Percentiles rank a stretch among this genome's conserved stretches.
These are phyloP conservation scores for Promerops cafer DNA, from an alignment of 2,113 vertebrate species.

Conservation along the genomic window DNA sequence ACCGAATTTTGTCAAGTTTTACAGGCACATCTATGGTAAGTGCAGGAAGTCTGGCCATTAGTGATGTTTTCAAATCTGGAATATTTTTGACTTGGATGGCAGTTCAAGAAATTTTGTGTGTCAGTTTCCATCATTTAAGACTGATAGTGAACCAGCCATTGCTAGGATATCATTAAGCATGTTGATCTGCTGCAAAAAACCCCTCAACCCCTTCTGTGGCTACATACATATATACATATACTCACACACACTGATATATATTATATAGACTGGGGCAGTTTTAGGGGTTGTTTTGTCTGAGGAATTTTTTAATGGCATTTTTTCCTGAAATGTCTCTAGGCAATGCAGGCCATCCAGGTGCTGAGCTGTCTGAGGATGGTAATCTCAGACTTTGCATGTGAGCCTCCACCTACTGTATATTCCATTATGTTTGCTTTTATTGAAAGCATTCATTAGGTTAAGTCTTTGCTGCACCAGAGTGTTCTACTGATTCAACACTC, in stretches of 20 bases:
- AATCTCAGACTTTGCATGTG: not conserved
- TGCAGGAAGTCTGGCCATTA: not conserved
- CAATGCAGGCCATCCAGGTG: not conserved
- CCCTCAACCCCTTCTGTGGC: accelerated
- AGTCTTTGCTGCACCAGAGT: not conserved
- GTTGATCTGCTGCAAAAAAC: not conserved
- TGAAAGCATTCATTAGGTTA: not conserved
- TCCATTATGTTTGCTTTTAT: not conserved
- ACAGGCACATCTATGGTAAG: not conserved
- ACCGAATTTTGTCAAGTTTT: not conserved
- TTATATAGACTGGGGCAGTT: not conserved
- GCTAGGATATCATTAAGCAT: not conserved
- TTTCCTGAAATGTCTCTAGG: not conserved
- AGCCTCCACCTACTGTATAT: not conserved
- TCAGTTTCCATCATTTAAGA: not conserved
- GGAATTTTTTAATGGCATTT: not conserved
- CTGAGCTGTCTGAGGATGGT: not conserved
- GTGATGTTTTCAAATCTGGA: not conserved
- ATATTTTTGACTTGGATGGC: not conserved
- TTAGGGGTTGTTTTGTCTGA: not conserved
- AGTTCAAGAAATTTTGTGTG: not conserved
- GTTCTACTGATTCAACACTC: not conserved
- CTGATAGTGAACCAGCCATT: not conserved
- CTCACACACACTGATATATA: too few relatives aligned
- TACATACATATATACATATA: not conserved